Conservation (phyloP, 53 echinoderm and acorn worm genomes). For the Antedon mediterranea region DNA sequence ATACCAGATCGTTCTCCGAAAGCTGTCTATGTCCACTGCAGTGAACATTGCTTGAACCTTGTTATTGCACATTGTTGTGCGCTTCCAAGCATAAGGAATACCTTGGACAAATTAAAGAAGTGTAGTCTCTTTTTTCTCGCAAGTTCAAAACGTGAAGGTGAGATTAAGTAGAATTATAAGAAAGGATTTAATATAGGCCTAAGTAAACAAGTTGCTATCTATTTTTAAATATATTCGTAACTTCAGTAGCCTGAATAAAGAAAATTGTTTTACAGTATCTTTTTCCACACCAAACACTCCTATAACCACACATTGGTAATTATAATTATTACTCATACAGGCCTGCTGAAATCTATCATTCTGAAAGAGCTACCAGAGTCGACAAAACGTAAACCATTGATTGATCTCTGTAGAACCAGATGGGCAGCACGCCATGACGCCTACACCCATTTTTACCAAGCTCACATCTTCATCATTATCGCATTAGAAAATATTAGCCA, state of each 20-base stretch:
- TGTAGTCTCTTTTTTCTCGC: constrained; percentile 24
- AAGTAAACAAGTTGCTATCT: no score
- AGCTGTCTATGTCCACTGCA: constrained; percentile 23
- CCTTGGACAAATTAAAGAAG: constrained; percentile 23
- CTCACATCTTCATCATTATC: constrained; percentile 23
- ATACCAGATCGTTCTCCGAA: constrained; percentile 21
- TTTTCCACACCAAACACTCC: no score
- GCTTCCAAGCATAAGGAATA: constrained; percentile 26
- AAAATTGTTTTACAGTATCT: no score
- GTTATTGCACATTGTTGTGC: constrained; percentile 27
- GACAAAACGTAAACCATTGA: constrained; percentile 17
- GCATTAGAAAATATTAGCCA: constrained; percentile 27
- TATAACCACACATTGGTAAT: no score
- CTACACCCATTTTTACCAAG: constrained; percentile 34
- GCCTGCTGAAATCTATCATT: constrained; percentile 21
- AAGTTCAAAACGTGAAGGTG: constrained; percentile 19
- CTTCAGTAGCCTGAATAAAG: no score
- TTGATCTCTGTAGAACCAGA: constrained; percentile 32
- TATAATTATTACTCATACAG: not conserved
- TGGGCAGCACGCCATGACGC: constrained; percentile 24
- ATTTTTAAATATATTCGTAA: no score
- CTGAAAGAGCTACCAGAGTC: not conserved
- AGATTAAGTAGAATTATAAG: no score
- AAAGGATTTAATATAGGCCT: no score
- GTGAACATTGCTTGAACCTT: constrained; percentile 25